Evolutionary conservation across 2,113 vertebrate species (phyloP), one percentile per base, ranked within the genome.

Genomic region (Mustelus asterias): DNA sequence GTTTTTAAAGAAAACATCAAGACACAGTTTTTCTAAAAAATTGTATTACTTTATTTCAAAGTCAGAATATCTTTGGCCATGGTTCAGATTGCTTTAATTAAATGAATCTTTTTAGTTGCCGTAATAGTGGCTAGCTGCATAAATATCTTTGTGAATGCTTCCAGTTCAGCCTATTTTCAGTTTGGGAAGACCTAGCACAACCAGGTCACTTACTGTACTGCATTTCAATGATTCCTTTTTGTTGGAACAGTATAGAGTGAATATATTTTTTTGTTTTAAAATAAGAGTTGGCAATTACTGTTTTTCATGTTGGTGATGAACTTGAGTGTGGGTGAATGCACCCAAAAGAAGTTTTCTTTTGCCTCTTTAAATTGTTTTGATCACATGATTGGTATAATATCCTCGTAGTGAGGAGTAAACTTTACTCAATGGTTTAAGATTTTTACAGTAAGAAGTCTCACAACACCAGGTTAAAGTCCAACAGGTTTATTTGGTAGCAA

Each of bases 31-130:
- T 10, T 41, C 41, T 18, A 44, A 41, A 86, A 41, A 14, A 86
- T 48, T 86, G 44, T 86, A 20, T 85, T 44, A 22, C 80, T 41
- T 41, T 85, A 37, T 85, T 44, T 85, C 37, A 85, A 20, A 85
- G n/a, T 16, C 80, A 85, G 80, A 85, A 85, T 41, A 85, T 85
- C 80, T 86, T 86, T 86, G 41, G 83, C 83, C 20, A 48, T 86
- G 83, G 18, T 86, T 86, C 83, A 86, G 37, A 41, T 26, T 4
- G 6, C 37, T 86, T 86, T 86, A 86, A 44, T 44, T 24, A 86
- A 48, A 48, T 48, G 37, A 48, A 10, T 86, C 18, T 48, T 86
- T 86, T 86, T 86, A 22, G 37, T 86, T 86, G 20, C 44, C 6
- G 41, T 76, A 76, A 76, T 26, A 29, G 29, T 33, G 72, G 10